Conservation (phyloP, 2,113 vertebrate species). For the Gnathonemus echidnorhynchus region DNA sequence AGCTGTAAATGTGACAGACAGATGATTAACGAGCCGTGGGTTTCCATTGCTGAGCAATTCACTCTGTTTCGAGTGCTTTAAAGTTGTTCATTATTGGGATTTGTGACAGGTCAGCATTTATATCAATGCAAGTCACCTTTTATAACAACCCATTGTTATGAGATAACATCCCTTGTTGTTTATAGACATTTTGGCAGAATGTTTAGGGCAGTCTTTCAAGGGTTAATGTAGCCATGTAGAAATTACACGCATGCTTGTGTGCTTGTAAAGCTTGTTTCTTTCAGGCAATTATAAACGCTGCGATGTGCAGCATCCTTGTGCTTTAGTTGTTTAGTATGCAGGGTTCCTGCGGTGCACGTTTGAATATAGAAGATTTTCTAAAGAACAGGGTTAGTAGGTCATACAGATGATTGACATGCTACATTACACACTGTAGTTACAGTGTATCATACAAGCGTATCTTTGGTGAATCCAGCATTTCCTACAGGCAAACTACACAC, state of each 20-base stretch:
- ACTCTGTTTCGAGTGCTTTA: constrained; percentile 31
- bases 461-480: background rate
- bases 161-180: background rate
- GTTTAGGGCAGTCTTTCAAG: background rate
- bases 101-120: background rate
- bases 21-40: constrained; percentile 42
- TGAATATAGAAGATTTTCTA: constrained; percentile 21
- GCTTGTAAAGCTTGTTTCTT: background rate
- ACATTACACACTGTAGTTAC: background rate
- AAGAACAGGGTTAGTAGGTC: constrained; percentile 61
- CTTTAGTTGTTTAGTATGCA: background rate
- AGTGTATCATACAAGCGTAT: background rate
- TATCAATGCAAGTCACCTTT: background rate
- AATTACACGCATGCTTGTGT: background rate
- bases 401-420: constrained; percentile 34
- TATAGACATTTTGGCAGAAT: background rate
- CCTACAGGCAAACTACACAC: background rate
- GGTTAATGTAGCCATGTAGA: background rate
- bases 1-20: constrained; percentile 54
- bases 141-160: background rate
- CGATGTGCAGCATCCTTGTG: background rate
- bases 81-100: constrained; percentile 3
- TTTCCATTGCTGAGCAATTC: constrained; percentile 42
- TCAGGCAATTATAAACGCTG: background rate
- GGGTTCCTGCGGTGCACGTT: background rate